Evolutionary conservation across 2,888 invertebrate species (phyloP).

Genomic region (Lithophane ornitopus): DNA sequence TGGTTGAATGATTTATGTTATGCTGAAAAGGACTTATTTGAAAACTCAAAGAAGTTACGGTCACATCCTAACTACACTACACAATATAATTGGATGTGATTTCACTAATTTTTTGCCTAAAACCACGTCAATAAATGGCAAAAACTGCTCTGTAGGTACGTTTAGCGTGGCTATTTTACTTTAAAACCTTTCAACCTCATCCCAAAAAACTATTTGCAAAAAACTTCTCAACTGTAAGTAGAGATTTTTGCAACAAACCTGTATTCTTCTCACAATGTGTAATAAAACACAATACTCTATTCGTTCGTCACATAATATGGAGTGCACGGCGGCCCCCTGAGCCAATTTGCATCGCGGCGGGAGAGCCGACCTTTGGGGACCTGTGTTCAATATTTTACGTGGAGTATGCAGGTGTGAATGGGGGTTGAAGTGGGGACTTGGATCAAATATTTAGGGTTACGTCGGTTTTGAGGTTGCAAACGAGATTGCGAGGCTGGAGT

Average conservation of each 20-base stretch:
- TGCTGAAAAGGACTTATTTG: neutral
- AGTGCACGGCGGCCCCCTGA: conserved; percentile 70
- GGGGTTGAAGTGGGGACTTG: conserved; percentile 52
- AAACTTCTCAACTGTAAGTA: conserved; percentile 39
- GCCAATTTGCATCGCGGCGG: conserved; percentile 76
- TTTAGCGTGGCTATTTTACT: neutral
- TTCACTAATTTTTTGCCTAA: neutral
- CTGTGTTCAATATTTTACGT: conserved; percentile 75
- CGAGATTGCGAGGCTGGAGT: conserved; percentile 43
- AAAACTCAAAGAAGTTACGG: neutral
- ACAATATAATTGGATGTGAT: neutral
- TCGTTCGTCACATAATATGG: conserved; percentile 76
- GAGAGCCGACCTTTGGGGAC: conserved; percentile 66
- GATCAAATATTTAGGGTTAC: conserved; percentile 61
- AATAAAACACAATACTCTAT: conserved; percentile 66
- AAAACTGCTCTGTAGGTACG: neutral
- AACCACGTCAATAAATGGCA: neutral
- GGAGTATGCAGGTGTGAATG: conserved; percentile 69
- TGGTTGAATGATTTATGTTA: neutral
- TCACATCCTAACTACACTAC: too few relatives aligned
- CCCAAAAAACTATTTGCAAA: conserved; percentile 26
- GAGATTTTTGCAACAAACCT: conserved; percentile 58
- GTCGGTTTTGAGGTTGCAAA: conserved; percentile 40
- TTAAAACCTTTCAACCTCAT: conserved; percentile 33
- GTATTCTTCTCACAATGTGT: conserved; percentile 57